These are phyloP conservation scores for Adelosebastes latens DNA, from an alignment of 2,797 vertebrate species.

Conservation along the genomic window DNA sequence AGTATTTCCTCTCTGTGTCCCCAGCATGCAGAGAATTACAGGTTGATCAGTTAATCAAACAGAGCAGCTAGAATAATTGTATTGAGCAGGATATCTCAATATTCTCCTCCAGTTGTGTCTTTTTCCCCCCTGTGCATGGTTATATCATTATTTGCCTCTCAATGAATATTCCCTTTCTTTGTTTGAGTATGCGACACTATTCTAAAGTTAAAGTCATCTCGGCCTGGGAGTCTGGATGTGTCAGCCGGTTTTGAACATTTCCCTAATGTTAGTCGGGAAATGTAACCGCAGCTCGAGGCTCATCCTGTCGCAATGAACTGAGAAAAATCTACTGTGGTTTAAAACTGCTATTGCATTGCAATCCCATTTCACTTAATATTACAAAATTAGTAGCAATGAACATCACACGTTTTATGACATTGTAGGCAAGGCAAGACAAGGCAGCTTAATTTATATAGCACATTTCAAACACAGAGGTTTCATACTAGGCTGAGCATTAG, in stretches of 20 bases:
- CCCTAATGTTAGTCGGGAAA: not conserved
- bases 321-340: not conserved
- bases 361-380: not conserved
- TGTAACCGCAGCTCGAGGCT: not conserved
- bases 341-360: not conserved
- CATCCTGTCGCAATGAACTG: not conserved
- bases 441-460: not conserved
- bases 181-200: not conserved
- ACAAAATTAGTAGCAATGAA: not conserved
- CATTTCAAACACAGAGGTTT: not conserved
- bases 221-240: not conserved
- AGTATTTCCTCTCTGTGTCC: not conserved
- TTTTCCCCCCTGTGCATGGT: not conserved
- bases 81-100: not conserved
- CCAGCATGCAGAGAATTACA: not conserved
- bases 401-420: not conserved
- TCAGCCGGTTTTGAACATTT: constrained; percentile 19
- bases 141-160: not conserved
- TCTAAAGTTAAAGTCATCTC: not conserved
- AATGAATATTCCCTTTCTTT: constrained; percentile 3
- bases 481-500: not conserved
- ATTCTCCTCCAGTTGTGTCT: not conserved
- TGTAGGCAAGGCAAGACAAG: not conserved
- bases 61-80: not conserved
- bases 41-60: constrained; percentile 19